These are phyloP conservation scores for Lytechinus variegatus DNA, from an alignment of 35 echinoderm and acorn worm genomes.

Conservation along the genomic window DNA sequence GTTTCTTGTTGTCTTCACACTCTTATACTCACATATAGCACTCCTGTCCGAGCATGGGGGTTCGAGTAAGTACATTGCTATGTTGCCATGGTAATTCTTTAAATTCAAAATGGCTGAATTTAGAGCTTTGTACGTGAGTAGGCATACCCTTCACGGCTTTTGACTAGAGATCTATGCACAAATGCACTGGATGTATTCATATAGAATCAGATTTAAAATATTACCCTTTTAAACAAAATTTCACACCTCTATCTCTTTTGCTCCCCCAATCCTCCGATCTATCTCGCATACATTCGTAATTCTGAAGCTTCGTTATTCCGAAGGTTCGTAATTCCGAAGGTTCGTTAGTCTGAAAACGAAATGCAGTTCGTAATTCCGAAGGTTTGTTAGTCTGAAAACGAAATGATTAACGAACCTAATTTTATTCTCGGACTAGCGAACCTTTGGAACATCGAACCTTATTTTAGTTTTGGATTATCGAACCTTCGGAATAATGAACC, in stretches of 20 bases:
- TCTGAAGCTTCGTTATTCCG: no score
- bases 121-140: background rate
- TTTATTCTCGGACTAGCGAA: no score
- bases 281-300: background rate
- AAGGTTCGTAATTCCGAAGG: no score
- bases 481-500: no score
- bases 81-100: conserved; percentile 60
- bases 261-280: background rate
- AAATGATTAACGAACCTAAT: no score
- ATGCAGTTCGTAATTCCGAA: no score
- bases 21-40: conserved; percentile 53
- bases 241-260: background rate
- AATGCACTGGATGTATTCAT: background rate
- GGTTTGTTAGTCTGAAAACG: no score
- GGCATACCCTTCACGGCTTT: background rate
- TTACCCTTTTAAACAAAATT: background rate
- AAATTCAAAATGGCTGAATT: conserved; percentile 17
- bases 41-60: conserved; percentile 74
- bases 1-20: background rate
- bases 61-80: conserved; percentile 66
- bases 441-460: no score
- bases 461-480: no score
- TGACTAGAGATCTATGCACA: background rate
- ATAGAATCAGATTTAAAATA: background rate
- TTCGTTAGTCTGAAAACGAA: no score